These are phyloP conservation scores for Pocillopora damicornis DNA, from an alignment of 64 coral and sea anemone species.

Conservation along the genomic window DNA sequence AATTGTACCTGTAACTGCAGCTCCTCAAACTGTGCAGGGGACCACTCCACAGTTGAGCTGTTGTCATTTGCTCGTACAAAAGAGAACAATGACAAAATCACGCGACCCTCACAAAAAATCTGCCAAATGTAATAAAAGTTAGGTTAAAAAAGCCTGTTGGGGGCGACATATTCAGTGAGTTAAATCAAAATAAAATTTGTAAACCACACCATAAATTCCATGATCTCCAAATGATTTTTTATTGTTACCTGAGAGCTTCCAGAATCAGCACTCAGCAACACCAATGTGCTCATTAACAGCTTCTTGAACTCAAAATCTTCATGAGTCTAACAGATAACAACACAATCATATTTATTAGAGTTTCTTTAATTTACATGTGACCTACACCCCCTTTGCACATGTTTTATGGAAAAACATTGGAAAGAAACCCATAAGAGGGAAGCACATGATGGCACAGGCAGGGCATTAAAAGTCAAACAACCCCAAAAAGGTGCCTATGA, in stretches of 20 bases:
- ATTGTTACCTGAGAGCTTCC: slow-evolving; percentile 67
- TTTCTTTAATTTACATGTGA: not conserved
- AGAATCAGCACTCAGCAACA: slow-evolving; percentile 68
- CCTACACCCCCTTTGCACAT: too few relatives aligned
- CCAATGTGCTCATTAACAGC: slow-evolving; percentile 76
- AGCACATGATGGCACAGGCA: too few relatives aligned
- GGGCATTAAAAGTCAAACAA: too few relatives aligned
- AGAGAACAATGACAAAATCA: slow-evolving; percentile 76
- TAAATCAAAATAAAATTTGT: too few relatives aligned
- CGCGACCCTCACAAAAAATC: slow-evolving; percentile 86
- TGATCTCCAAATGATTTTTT: not conserved
- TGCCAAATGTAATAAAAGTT: not conserved
- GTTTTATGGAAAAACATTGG: too few relatives aligned
- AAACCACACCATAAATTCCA: too few relatives aligned
- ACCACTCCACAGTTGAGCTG: slow-evolving; percentile 65
- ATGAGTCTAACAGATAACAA: slow-evolving; percentile 54
- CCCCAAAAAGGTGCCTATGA: too few relatives aligned
- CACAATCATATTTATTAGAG: not conserved
- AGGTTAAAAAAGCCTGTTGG: not conserved
- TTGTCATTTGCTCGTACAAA: slow-evolving; percentile 93
- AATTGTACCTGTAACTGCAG: slow-evolving; percentile 76
- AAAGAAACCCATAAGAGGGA: too few relatives aligned
- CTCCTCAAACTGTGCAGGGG: slow-evolving; percentile 96
- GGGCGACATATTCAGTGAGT: too few relatives aligned
- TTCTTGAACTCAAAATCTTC: slow-evolving; percentile 99